Evolutionary conservation across 35 echinoderm and acorn worm genomes (phyloP), one percentile per base, ranked within the genome.

Genomic region (Hemicentrotus pulcherrimus): DNA sequence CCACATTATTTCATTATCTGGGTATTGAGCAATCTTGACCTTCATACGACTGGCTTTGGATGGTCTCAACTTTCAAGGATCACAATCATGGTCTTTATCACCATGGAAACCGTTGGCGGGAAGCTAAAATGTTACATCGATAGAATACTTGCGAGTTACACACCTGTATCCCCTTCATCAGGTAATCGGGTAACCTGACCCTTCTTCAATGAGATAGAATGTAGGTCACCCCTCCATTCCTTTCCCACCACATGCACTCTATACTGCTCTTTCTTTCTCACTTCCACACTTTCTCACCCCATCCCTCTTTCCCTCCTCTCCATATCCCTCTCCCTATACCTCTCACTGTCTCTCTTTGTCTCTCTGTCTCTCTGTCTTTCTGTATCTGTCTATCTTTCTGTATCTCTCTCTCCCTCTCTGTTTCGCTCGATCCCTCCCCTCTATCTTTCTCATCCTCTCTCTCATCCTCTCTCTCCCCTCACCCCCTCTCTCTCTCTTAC

Each of bases 101-200:
- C 65, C 65, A 78, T 78, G 65, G 65, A 78, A 78, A 78, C 65
- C 65, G 24, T 78, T 78, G 65, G 65, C 65, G 65, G 65, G 65
- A 78, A 28, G 65, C 22, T 78, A 59, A 59, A 59, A 59, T 59
- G 65, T 78, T 22, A n/a, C 19, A 78, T 28, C 22, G 65, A 28
- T 78, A n/a, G 65, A 78, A 78, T 78, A 78, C 65, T 78, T 78
- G 19, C 4, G 65, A 78, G 24, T 78, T 78, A 78, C 19, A 78
- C 65, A 78, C 65, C 65, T 78, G 65, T 78, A 78, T 78, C 65
- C 24, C 28, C 65, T 78, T 78, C 65, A 78, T 78, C 22, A 28
- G 65, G 65, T 78, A 78, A 78, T 78, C 65, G 19, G 65, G 65
- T 78, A 78, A 78, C 65, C 24, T 78, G 65, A 78, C 65, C 28